These are phyloP conservation scores for Azemiops feae DNA, from an alignment of 2,113 vertebrate genomes.

Conservation along the genomic window DNA sequence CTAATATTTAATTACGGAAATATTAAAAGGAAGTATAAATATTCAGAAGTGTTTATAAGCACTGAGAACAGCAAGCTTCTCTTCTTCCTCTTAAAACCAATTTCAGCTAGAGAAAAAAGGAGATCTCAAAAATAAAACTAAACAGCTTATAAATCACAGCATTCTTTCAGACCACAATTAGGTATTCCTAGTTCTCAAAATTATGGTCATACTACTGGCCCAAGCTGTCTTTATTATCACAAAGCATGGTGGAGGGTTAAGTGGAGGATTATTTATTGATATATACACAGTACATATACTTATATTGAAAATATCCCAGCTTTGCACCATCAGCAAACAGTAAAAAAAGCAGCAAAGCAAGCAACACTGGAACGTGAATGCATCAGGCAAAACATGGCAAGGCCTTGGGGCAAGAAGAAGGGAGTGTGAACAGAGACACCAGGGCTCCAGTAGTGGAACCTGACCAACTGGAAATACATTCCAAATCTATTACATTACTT, in stretches of 20 bases:
- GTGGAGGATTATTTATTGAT: conserved; percentile 19
- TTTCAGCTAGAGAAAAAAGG: neutral
- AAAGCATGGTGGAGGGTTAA: conserved; percentile 8
- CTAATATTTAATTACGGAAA: neutral
- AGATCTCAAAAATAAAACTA: conserved; percentile 37
- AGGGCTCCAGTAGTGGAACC: neutral
- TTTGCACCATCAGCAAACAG: conserved; percentile 54
- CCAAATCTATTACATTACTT: conserved; percentile 44
- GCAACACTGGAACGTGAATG: conserved; percentile 57
- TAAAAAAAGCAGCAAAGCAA: conserved; percentile 66
- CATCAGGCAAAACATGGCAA: conserved; percentile 57
- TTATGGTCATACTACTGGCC: conserved; percentile 26
- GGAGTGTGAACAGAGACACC: conserved; percentile 12
- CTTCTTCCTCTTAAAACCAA: neutral
- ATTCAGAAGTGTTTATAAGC: conserved; percentile 7
- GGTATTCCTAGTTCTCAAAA: neutral
- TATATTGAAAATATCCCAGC: conserved; percentile 60
- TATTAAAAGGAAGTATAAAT: neutral
- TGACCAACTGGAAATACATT: conserved; percentile 49
- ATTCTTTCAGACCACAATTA: neutral
- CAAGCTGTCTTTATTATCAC: accelerated
- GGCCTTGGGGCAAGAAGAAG: conserved; percentile 7
- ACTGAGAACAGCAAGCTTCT: neutral
- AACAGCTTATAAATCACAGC: conserved; percentile 30
- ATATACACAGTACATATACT: conserved; percentile 40